phyloP scores from a whole-genome alignment of 2,888 invertebrate species.

The Fragum whitleyi region DNA sequence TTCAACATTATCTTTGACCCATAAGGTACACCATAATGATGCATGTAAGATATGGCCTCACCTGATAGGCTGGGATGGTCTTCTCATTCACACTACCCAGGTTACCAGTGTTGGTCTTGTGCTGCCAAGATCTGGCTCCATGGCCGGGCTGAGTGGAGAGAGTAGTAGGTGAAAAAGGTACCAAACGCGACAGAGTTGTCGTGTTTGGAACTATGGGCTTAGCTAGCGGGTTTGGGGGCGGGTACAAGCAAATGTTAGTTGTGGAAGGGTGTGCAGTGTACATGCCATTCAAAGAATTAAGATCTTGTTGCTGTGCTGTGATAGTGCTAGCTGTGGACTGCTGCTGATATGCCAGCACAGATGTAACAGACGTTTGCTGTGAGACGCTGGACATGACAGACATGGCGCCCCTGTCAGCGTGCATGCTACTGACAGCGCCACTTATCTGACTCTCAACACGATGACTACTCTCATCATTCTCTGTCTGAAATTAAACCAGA shows the following conservation, averaged over 20 bases:
- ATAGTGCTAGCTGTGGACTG: conserved; percentile 27
- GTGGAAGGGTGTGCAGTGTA: conserved; percentile 51
- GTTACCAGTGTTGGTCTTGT: conserved; percentile 70
- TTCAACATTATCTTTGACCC: no score
- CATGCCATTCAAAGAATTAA: conserved; percentile 20
- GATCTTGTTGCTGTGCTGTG: conserved; percentile 37
- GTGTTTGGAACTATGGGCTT: conserved; percentile 61
- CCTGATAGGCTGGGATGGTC: conserved; percentile 76
- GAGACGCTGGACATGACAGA: conserved; percentile 51
- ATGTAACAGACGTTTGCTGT: conserved; percentile 21
- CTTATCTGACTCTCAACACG: conserved; percentile 54
- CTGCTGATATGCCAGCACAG: conserved; percentile 23
- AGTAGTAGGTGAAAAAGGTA: conserved; percentile 69
- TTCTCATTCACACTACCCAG: conserved; percentile 76
- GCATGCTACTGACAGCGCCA: conserved; percentile 35
- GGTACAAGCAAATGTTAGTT: conserved; percentile 66
- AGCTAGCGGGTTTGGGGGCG: conserved; percentile 69
- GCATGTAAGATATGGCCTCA: conserved; percentile 50
- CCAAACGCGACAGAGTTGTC: conserved; percentile 57
- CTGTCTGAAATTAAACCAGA: conserved; percentile 63
- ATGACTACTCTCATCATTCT: conserved; percentile 45
- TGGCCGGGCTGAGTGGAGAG: conserved; percentile 75
- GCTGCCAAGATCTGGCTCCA: conserved; percentile 72
- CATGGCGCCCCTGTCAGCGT: conserved; percentile 34
- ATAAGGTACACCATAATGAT: no score